Evolutionary conservation across 2,888 invertebrate species (phyloP).

Genomic region (Tetheella fluctuosa): DNA sequence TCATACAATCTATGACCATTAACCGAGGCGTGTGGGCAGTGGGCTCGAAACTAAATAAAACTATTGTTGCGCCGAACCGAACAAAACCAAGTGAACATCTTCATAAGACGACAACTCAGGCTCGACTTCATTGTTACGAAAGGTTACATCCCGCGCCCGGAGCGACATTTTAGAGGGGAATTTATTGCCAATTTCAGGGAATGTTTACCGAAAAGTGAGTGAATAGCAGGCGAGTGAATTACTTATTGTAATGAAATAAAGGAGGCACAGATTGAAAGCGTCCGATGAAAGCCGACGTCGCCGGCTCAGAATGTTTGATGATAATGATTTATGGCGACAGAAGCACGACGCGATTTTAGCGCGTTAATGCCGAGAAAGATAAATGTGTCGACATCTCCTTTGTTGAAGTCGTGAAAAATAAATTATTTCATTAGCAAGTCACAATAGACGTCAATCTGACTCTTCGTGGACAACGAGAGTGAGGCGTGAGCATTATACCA

Average conservation of each 20-base stretch:
- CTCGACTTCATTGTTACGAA: slow-evolving; percentile 65
- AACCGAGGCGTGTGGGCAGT: slow-evolving; percentile 82
- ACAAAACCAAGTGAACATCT: slow-evolving; percentile 83
- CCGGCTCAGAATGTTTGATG: slow-evolving; percentile 69
- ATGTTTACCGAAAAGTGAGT: slow-evolving; percentile 80
- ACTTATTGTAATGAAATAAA: slow-evolving; percentile 83
- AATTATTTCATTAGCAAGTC: slow-evolving; percentile 37
- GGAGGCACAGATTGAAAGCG: slow-evolving; percentile 79
- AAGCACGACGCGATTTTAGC: slow-evolving; percentile 74
- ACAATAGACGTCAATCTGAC: slow-evolving; percentile 43
- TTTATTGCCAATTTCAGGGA: slow-evolving; percentile 81
- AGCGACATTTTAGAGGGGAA: slow-evolving; percentile 74
- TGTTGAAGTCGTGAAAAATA: slow-evolving; percentile 56
- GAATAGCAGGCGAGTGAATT: slow-evolving; percentile 79
- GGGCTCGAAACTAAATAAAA: slow-evolving; percentile 81
- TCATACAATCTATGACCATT: slow-evolving; percentile 80
- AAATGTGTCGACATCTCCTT: slow-evolving; percentile 68
- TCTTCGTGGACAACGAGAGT: slow-evolving; percentile 25
- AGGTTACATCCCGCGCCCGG: slow-evolving; percentile 58
- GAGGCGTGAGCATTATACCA: slow-evolving; percentile 23
- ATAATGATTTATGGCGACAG: slow-evolving; percentile 81
- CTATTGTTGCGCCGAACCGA: slow-evolving; percentile 78
- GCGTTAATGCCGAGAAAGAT: slow-evolving; percentile 75
- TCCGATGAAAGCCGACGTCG: slow-evolving; percentile 76
- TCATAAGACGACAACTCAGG: slow-evolving; percentile 72